Evolutionary conservation across 2,113 vertebrate species (phyloP).

Genomic region (Scopus umbretta): DNA sequence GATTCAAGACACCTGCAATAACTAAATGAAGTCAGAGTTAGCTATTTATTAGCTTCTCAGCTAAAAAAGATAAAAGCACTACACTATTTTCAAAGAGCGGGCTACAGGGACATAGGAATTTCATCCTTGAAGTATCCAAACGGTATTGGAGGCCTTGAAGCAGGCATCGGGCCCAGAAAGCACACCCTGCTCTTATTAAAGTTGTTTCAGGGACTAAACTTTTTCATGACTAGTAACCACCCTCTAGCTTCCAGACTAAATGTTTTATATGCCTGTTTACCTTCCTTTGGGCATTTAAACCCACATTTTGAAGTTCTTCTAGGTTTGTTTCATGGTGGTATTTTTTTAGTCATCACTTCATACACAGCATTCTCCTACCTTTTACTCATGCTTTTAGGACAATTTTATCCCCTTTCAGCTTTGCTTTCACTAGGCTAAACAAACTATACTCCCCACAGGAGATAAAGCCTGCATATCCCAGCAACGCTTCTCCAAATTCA

Average conservation of each 20-base stretch:
- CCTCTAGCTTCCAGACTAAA: background rate
- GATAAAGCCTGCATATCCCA: background rate
- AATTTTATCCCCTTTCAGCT: background rate
- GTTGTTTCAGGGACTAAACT: background rate
- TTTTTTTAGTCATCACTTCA: background rate
- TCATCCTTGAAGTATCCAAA: background rate
- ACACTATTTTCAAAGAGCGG: background rate
- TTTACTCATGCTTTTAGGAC: background rate
- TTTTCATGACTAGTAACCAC: background rate
- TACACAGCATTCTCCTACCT: background rate
- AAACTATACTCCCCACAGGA: background rate
- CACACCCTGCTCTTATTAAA: background rate
- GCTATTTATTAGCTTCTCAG: background rate
- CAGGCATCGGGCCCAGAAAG: background rate
- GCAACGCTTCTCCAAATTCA: background rate
- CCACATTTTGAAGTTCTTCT: background rate
- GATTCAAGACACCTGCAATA: conserved; percentile 7
- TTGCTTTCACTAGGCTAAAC: background rate
- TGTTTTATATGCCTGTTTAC: background rate
- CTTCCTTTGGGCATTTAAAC: background rate
- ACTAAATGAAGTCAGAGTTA: background rate
- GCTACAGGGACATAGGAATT: background rate
- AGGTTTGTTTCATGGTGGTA: background rate
- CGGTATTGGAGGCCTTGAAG: background rate
- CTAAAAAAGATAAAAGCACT: background rate